phyloP scores from a whole-genome alignment of 2,797 vertebrate species.

The Cuculus canorus region DNA sequence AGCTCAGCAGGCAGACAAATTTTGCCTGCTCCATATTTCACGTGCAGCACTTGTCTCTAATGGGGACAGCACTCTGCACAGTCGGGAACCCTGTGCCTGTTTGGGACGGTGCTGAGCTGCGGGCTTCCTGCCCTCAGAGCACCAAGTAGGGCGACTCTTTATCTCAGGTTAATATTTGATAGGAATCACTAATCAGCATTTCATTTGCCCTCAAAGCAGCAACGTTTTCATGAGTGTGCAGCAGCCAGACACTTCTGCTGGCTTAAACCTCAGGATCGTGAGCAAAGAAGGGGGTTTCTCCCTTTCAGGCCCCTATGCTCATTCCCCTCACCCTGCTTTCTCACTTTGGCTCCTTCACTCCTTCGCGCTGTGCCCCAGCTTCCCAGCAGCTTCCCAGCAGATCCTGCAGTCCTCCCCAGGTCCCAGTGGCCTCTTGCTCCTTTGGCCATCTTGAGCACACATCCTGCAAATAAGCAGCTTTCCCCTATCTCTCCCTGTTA shows the following conservation, averaged over 20 bases:
- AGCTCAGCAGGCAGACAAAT: neutral
- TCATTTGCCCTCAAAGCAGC: neutral
- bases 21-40: neutral
- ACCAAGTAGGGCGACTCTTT: neutral
- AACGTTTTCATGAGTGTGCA: accelerated
- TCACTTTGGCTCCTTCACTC: neutral
- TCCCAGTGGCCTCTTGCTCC: neutral
- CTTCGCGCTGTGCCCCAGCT: neutral
- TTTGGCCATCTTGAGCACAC: neutral
- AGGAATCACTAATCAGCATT: neutral
- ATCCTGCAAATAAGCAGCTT: neutral
- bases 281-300: accelerated
- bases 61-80: accelerated
- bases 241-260: neutral
- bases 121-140: neutral
- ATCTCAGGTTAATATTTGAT: neutral
- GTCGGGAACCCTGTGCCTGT: neutral
- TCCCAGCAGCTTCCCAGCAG: neutral
- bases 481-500: neutral
- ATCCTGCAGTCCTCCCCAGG: neutral
- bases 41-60: neutral
- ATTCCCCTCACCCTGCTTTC: neutral
- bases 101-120: neutral
- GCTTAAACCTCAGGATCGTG: neutral
- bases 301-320: accelerated